phyloP scores from a whole-genome alignment of 1,140 invertebrate species.

The Lepidurus packardi region DNA sequence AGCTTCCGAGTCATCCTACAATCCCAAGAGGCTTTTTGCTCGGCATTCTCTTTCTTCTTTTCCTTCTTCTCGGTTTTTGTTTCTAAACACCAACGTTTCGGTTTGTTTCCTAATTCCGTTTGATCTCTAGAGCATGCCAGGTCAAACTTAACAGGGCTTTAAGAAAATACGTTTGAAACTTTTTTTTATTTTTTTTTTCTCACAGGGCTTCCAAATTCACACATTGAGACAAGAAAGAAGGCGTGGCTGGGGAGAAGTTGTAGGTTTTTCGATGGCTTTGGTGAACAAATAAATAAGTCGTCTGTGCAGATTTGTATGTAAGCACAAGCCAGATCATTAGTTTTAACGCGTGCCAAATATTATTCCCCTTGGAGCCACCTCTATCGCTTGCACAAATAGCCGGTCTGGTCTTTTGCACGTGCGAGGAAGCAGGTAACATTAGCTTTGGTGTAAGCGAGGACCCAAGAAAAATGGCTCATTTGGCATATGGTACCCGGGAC shows the following conservation, averaged over 20 bases:
- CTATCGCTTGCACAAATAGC: not conserved
- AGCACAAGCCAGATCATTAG: not conserved
- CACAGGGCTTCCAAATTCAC: no score
- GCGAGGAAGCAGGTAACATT: not conserved
- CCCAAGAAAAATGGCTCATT: not conserved
- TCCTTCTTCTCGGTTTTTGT: not conserved
- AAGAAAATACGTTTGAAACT: no score
- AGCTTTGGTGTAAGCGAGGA: not conserved
- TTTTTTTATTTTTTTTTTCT: no score
- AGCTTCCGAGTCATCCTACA: slow-evolving; percentile 1
- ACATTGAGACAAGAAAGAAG: no score
- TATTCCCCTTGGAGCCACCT: not conserved
- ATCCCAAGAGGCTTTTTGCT: not conserved
- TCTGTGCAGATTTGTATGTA: not conserved
- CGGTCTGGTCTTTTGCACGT: slow-evolving; percentile 1
- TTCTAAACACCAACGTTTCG: not conserved
- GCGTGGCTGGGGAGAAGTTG: not conserved
- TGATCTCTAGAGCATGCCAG: no score
- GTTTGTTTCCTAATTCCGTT: no score
- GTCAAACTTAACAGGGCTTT: no score
- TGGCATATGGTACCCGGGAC: not conserved
- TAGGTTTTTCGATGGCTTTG: not conserved
- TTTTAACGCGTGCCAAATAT: not conserved
- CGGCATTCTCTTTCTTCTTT: not conserved
- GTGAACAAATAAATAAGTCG: not conserved